A percentile compares a stretch with the other conserved stretches of the same genome.
These are phyloP conservation scores for Pangasius sanitwongsei DNA, from an alignment of 2,797 vertebrate genomes.

Conservation along the genomic window DNA sequence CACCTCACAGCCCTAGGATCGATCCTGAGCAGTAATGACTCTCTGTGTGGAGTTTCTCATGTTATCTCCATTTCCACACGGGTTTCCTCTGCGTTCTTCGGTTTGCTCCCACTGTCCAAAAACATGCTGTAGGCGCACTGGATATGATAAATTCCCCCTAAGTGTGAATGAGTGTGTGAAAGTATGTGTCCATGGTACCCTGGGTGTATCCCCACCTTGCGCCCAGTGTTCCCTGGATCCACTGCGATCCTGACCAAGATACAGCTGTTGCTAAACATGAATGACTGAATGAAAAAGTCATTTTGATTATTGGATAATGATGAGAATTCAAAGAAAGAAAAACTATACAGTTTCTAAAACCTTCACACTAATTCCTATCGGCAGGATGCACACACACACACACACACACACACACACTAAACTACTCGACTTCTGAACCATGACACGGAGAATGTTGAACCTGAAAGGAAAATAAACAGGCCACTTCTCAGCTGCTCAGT, in stretches of 20 bases:
- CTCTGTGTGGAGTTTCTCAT: neutral
- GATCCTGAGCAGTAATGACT: too few relatives aligned
- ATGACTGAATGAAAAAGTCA: neutral
- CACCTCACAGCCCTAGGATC: neutral
- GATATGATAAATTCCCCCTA: neutral
- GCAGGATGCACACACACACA: slow-evolving; percentile 29
- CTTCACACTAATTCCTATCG: neutral
- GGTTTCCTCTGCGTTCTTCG: neutral
- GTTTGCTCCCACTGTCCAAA: neutral
- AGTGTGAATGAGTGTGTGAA: neutral
- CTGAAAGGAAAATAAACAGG: slow-evolving; percentile 66
- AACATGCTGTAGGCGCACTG: neutral
- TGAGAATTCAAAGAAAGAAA: neutral
- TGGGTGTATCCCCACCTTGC: neutral
- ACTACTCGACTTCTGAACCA: slow-evolving; percentile 54
- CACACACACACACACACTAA: slow-evolving; percentile 39
- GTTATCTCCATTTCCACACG: neutral
- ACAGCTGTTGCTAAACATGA: neutral
- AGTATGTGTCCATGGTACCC: neutral
- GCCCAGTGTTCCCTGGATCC: neutral
- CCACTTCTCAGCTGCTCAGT: slow-evolving; percentile 76
- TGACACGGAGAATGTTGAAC: slow-evolving; percentile 68
- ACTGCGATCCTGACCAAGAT: neutral
- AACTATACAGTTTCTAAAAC: neutral
- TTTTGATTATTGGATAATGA: neutral